phyloP scores from a whole-genome alignment of 1,140 invertebrate species.

The Drosophila sproati region DNA sequence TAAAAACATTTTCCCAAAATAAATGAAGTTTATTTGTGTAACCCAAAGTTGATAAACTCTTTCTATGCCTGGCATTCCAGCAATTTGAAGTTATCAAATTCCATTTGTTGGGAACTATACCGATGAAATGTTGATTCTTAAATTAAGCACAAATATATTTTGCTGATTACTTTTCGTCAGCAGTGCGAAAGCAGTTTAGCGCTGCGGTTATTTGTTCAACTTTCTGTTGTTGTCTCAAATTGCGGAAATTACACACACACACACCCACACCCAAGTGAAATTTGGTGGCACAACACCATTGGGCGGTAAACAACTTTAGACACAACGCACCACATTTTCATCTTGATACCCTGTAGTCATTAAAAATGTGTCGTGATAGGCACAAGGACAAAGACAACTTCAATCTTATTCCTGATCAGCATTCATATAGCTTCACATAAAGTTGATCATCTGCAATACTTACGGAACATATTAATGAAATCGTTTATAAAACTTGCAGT shows the following conservation, averaged over 20 bases:
- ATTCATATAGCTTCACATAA: too few species aligned
- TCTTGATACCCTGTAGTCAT: not conserved
- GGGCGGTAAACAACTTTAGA: constrained; percentile 2
- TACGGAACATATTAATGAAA: too few species aligned
- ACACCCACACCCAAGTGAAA: not conserved
- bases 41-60: not conserved
- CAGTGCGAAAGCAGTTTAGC: not conserved
- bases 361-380: too few species aligned
- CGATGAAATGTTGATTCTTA: not conserved
- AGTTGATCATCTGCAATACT: too few species aligned
- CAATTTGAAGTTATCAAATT: not conserved
- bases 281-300: not conserved
- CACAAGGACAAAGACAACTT: not conserved
- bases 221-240: constrained; percentile 6
- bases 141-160: constrained; percentile 1
- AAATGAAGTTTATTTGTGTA: not conserved
- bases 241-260: not conserved
- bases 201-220: constrained; percentile 12
- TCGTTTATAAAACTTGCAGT: too few species aligned
- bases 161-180: not conserved
- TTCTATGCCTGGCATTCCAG: not conserved
- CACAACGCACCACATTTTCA: not conserved
- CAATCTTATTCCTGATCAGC: too few species aligned
- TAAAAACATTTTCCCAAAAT: not conserved
- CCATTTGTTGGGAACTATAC: not conserved